A percentile compares a stretch with the other conserved stretches of the same genome.
phyloP scores from a whole-genome alignment of 2,888 invertebrate species.

The Trachelus tabidus region DNA sequence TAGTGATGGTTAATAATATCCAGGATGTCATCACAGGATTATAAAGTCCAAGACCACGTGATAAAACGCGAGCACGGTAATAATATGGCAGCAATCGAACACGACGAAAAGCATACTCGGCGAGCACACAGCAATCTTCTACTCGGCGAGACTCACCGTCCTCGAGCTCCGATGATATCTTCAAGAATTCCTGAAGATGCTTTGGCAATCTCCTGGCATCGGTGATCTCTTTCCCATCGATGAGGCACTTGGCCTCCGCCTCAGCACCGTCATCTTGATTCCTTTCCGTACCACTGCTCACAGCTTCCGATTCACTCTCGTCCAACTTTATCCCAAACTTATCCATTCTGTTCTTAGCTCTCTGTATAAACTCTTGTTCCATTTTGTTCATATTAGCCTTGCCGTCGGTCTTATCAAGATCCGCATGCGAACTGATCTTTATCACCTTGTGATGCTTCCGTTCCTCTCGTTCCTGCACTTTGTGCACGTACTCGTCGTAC shows the following conservation, averaged over 20 bases:
- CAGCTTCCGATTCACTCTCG: slow-evolving; percentile 74
- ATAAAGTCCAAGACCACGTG: neutral
- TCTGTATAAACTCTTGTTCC: slow-evolving; percentile 82
- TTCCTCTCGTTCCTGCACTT: slow-evolving; percentile 82
- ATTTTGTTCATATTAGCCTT: slow-evolving; percentile 66
- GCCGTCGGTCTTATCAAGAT: slow-evolving; percentile 36
- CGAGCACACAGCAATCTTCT: slow-evolving; percentile 31
- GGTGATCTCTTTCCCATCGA: slow-evolving; percentile 75
- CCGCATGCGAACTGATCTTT: slow-evolving; percentile 74
- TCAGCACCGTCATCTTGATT: slow-evolving; percentile 33
- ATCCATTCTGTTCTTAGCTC: slow-evolving; percentile 78
- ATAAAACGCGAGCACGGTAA: neutral
- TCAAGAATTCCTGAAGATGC: slow-evolving; percentile 84
- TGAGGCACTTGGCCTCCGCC: slow-evolving; percentile 69
- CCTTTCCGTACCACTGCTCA: slow-evolving; percentile 57
- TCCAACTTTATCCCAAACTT: slow-evolving; percentile 77
- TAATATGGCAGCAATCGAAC: slow-evolving; percentile 21
- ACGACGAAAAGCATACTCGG: slow-evolving; percentile 22
- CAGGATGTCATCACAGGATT: neutral
- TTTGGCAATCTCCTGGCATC: slow-evolving; percentile 77
- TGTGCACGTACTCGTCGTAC: slow-evolving; percentile 85
- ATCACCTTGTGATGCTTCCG: slow-evolving; percentile 83
- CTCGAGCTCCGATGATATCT: slow-evolving; percentile 69
- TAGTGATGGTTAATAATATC: neutral
- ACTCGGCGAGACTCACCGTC: slow-evolving; percentile 68